Evolutionary conservation across 2,797 vertebrate genomes (phyloP), one percentile per base, ranked within the genome.

Genomic region (Karalla daura): DNA sequence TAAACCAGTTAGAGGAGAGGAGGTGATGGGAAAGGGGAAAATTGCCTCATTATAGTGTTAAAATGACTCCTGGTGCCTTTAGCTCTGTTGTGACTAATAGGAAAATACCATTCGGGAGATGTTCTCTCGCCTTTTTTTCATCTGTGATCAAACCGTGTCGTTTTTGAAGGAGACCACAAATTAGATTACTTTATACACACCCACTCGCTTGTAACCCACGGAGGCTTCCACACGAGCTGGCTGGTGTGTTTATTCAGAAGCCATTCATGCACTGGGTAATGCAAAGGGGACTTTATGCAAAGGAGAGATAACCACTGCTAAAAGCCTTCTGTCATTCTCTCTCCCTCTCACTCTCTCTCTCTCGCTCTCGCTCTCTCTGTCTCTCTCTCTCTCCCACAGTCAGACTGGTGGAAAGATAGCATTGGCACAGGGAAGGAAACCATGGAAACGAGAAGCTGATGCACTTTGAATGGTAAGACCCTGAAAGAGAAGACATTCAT

Each of bases 371-470:
- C 61, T 8, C 56, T 12, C 68, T 14, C 76, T 17, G 47, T 36
- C 41, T 1, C 65, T 65, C 43, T 4, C 69, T 81, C 84, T 68
- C 78, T 58, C 47, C 18, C 74, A 8, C 76, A 83, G 41, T 58
- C 83, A 84, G 70, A 87, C 75, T 77, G 80, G 80, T 80, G 77
- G 85, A 87, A 79, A 89, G 82, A 86, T 83, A 86, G 85, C 75
- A 74, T 72, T 90, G 86, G 87, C 85, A 86, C 54, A 78, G 80
- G 73, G 70, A 79, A 71, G 86, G 89, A 84, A 90, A 89, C 91
- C 91, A 91, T 91, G 88, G 91, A 88, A 91, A 92, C 89, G 80
- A 88, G 81, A 90, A 90, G 83, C 89, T 86, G 88, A 89, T 88
- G 88, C 89, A 81, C 80, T 86, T 87, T 91, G 89, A 88, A 90